These are phyloP conservation scores for Eucriotettix oculatus DNA, from an alignment of 2,888 invertebrate species.

Conservation along the genomic window DNA sequence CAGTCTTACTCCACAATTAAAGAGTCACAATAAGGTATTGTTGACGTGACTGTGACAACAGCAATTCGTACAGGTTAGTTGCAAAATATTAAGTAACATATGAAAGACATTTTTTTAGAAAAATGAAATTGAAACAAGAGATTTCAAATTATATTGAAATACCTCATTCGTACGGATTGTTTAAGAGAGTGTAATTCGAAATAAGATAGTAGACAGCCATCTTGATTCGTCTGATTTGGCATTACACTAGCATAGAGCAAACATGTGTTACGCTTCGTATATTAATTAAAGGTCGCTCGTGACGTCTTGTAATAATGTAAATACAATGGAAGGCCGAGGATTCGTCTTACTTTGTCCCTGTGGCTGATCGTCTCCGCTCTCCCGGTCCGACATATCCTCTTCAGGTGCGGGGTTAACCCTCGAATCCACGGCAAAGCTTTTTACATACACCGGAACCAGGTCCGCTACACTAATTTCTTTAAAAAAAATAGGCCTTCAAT, in stretches of 20 bases:
- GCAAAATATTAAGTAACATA: no score
- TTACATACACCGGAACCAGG: constrained; percentile 13
- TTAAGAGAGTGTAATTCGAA: not conserved
- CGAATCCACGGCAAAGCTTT: constrained; percentile 13
- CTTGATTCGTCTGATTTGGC: constrained; percentile 14
- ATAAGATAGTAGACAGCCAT: constrained; percentile 12
- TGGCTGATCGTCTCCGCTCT: constrained; percentile 24
- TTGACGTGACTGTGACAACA: no score
- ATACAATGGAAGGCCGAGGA: no score
- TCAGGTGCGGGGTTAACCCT: constrained; percentile 16
- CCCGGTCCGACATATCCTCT: constrained; percentile 23
- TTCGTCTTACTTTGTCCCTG: constrained; percentile 22
- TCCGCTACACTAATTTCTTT: constrained; percentile 1
- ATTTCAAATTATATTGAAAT: no score
- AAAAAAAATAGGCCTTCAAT: not conserved
- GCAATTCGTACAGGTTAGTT: no score
- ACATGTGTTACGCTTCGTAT: not conserved
- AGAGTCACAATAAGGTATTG: no score
- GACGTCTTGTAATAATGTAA: no score
- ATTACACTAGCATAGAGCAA: not conserved
- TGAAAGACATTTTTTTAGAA: no score
- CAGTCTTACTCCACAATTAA: no score
- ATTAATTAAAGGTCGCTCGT: no score
- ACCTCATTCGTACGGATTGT: no score
- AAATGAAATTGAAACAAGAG: no score